A percentile compares a stretch with the other conserved stretches of the same genome.
Conservation (phyloP, 2,797 vertebrate species). For the Glyptemys insculpta region DNA sequence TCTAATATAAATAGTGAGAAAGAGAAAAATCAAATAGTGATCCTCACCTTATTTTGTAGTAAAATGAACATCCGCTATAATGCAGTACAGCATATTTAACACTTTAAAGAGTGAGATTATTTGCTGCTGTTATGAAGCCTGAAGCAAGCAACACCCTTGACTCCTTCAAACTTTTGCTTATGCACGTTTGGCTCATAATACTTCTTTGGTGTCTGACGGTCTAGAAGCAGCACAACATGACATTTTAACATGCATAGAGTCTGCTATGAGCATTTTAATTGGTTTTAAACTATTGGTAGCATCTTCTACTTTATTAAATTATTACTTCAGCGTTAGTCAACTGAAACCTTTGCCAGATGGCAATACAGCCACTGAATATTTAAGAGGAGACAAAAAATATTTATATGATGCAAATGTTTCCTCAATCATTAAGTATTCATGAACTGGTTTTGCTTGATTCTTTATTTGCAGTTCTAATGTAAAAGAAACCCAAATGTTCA, state of each 20-base stretch:
- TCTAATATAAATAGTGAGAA: background rate
- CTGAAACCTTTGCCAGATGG: slow-evolving; percentile 84
- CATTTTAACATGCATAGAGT: slow-evolving; percentile 77
- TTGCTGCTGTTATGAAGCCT: slow-evolving; percentile 14
- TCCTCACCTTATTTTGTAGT: background rate
- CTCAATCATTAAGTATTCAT: slow-evolving; percentile 77
- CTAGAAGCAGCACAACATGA: slow-evolving; percentile 74
- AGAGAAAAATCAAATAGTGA: background rate
- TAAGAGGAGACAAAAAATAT: slow-evolving; percentile 71
- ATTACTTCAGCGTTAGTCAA: slow-evolving; percentile 80
- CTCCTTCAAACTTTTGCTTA: slow-evolving; percentile 55
- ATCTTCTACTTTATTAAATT: slow-evolving; percentile 83
- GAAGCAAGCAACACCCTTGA: background rate
- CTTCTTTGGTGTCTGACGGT: slow-evolving; percentile 59
- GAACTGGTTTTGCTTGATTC: background rate
- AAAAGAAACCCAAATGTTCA: slow-evolving; percentile 52
- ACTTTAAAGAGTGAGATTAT: fast-evolving
- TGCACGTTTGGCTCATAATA: slow-evolving; percentile 64
- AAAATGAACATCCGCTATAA: background rate
- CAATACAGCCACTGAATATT: slow-evolving; percentile 71
- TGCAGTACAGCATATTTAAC: background rate
- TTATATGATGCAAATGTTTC: slow-evolving; percentile 75
- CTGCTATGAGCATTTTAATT: slow-evolving; percentile 79
- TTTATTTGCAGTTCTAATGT: slow-evolving; percentile 51
- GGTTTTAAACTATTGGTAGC: slow-evolving; percentile 78